Conservation (phyloP, 2,888 invertebrate genomes). For the Mythimna albipuncta region DNA sequence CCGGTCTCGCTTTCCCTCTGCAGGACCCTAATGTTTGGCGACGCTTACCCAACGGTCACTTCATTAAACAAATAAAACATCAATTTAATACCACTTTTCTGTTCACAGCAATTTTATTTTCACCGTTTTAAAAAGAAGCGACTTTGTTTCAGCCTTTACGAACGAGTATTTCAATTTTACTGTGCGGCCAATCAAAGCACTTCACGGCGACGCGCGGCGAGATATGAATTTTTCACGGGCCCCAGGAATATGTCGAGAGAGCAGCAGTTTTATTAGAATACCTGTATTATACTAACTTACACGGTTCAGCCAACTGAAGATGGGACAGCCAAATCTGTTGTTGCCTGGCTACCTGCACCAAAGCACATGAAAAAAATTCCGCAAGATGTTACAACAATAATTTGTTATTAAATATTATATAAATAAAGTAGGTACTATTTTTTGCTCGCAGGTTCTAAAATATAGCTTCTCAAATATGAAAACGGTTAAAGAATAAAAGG, state of each 20-base stretch:
- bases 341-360: too few relatives aligned
- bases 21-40: too few relatives aligned
- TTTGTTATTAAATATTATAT: too few relatives aligned
- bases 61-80: not conserved
- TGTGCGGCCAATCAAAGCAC: slow-evolving; percentile 37
- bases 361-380: too few relatives aligned
- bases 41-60: not conserved
- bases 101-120: slow-evolving; percentile 2
- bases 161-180: slow-evolving; percentile 22
- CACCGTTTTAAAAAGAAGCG: slow-evolving; percentile 8
- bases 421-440: too few relatives aligned
- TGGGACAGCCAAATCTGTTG: too few relatives aligned
- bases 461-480: too few relatives aligned
- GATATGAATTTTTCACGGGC: slow-evolving; percentile 35
- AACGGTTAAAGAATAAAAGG: too few relatives aligned
- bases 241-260: not conserved
- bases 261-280: slow-evolving; percentile 16
- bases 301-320: slow-evolving; percentile 1
- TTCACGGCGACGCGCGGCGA: not conserved
- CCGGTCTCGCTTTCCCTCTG: too few relatives aligned
- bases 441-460: too few relatives aligned
- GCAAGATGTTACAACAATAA: too few relatives aligned
- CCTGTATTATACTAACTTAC: slow-evolving; percentile 5
- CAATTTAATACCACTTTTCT: not conserved
- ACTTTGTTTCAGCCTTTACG: slow-evolving; percentile 10